A percentile compares a stretch with the other conserved stretches of the same genome.
Evolutionary conservation across 2,113 vertebrate genomes (phyloP).

Genomic region (Mesocricetus auratus): DNA sequence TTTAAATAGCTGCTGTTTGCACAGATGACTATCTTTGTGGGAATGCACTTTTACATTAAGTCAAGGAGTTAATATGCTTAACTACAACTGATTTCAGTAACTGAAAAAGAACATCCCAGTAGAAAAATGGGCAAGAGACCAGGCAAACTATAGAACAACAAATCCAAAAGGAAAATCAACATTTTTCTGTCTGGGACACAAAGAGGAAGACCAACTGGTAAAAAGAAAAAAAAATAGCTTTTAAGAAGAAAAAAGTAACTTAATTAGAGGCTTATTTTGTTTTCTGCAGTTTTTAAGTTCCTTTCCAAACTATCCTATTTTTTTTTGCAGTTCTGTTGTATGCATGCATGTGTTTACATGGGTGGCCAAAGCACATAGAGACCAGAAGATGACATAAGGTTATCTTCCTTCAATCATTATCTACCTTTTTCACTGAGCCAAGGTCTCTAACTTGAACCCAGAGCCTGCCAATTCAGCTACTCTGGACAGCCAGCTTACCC

Average conservation of each 20-base stretch:
- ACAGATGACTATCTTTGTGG: background rate
- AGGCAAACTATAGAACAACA: background rate
- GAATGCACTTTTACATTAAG: background rate
- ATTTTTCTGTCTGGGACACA: background rate
- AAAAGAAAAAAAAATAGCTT: background rate
- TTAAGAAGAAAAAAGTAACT: background rate
- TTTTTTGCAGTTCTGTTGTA: background rate
- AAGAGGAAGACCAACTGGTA: background rate
- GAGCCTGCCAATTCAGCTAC: background rate
- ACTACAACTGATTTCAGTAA: background rate
- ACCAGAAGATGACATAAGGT: background rate
- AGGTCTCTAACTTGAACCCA: background rate
- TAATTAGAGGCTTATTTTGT: background rate
- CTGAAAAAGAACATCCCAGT: background rate
- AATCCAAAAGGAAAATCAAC: slow-evolving; percentile 17
- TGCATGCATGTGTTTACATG: background rate
- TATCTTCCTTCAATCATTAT: background rate
- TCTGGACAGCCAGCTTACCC: background rate
- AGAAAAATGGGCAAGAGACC: background rate
- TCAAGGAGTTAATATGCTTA: background rate
- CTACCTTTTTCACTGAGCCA: background rate
- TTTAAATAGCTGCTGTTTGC: background rate
- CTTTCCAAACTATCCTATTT: background rate
- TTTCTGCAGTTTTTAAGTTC: background rate
- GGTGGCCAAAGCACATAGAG: background rate